phyloP scores from a whole-genome alignment of 2,113 vertebrate species.

The Rhea pennata region DNA sequence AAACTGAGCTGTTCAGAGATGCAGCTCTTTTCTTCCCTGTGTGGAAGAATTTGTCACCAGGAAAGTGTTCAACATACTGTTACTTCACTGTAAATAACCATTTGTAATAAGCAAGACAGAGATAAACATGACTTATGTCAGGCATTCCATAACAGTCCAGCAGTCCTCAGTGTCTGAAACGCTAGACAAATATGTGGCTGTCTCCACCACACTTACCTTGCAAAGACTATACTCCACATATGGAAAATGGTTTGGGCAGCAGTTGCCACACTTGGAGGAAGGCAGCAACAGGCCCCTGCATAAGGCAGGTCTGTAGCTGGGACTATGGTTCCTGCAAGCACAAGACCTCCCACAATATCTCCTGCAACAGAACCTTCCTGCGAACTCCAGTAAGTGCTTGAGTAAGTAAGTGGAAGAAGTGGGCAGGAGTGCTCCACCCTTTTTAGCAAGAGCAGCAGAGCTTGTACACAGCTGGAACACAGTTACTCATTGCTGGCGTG shows the following conservation, averaged over 20 bases:
- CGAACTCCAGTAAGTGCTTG: no score
- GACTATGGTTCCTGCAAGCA: not conserved
- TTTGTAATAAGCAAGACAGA: not conserved
- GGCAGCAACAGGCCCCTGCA: not conserved
- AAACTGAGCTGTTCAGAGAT: not conserved
- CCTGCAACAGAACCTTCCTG: not conserved
- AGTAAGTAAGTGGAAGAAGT: not conserved
- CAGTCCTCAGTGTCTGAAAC: not conserved
- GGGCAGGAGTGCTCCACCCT: not conserved
- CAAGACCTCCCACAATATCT: not conserved
- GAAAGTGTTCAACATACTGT: not conserved
- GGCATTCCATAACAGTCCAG: not conserved
- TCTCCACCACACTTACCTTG: not conserved
- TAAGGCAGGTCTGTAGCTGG: not conserved
- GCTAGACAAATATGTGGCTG: not conserved
- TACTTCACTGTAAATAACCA: not conserved
- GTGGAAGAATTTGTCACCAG: not conserved
- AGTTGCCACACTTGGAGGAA: not conserved
- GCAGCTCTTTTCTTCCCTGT: not conserved
- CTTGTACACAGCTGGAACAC: no score
- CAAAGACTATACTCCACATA: not conserved
- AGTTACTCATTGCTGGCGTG: not conserved
- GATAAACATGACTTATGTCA: not conserved
- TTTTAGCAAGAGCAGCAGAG: not conserved
- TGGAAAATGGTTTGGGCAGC: not conserved